Conservation (phyloP, 2,888 invertebrate species). For the Pollenia griseotomentosa region DNA sequence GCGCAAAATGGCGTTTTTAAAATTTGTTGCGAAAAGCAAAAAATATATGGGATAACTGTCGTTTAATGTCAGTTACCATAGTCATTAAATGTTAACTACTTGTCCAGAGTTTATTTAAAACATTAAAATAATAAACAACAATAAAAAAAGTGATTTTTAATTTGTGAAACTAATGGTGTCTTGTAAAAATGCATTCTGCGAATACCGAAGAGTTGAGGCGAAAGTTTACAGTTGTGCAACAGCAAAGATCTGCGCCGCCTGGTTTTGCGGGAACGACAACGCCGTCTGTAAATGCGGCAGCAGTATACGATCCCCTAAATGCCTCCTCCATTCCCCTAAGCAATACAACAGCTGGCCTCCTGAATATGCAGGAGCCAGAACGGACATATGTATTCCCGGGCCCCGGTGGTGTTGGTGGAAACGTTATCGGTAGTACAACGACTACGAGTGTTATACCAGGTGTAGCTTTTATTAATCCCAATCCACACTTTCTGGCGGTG, state of each 20-base stretch:
- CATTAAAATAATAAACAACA: not conserved
- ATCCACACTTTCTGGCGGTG: conserved; percentile 67
- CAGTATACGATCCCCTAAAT: conserved; percentile 74
- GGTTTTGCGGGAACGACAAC: conserved; percentile 75
- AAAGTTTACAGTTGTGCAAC: conserved; percentile 83
- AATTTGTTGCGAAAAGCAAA: not conserved
- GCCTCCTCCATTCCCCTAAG: conserved; percentile 72
- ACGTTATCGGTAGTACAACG: conserved; percentile 75
- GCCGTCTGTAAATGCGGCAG: conserved; percentile 57
- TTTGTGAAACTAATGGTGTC: conserved; percentile 81
- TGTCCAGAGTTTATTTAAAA: not conserved
- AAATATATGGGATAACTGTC: conserved; percentile 11
- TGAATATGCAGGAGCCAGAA: conserved; percentile 79
- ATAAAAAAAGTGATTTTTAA: conserved; percentile 52
- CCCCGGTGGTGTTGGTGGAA: conserved; percentile 76
- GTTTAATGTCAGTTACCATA: conserved; percentile 5
- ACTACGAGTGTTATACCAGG: conserved; percentile 75
- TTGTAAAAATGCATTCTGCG: conserved; percentile 82
- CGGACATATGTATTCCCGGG: conserved; percentile 83
- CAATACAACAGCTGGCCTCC: conserved; percentile 70
- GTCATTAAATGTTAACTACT: conserved; percentile 7
- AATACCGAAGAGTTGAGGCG: conserved; percentile 84
- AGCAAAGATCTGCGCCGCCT: conserved; percentile 81
- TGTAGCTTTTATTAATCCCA: conserved; percentile 76
- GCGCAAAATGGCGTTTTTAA: conserved; percentile 23